Conservation (phyloP, 1,140 invertebrate species). For the Ladona fulva region DNA sequence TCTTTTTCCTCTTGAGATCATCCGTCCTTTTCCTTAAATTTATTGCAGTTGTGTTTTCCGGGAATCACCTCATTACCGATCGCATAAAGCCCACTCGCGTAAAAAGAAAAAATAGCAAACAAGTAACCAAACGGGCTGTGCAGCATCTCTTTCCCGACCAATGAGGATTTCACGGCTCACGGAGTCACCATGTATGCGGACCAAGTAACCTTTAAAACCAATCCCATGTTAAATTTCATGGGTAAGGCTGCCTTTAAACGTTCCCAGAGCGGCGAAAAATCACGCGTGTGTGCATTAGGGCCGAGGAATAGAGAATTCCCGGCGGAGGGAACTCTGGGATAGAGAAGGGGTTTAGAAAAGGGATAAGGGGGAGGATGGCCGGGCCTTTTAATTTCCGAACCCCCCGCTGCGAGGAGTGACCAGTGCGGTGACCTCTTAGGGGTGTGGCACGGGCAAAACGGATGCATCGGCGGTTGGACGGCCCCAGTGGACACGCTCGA, state of each 20-base stretch:
- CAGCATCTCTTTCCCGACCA: too few species aligned
- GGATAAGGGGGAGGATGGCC: not conserved
- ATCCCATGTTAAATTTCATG: not conserved
- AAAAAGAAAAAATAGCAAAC: too few species aligned
- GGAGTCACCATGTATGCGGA: not conserved
- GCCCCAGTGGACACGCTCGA: not conserved
- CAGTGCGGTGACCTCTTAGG: not conserved
- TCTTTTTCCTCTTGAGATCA: too few species aligned
- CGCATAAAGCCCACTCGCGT: too few species aligned
- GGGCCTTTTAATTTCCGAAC: not conserved
- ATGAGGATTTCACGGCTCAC: not conserved
- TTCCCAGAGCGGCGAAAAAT: not conserved
- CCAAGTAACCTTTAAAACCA: slow-evolving; percentile 1
- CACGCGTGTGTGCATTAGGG: too few species aligned
- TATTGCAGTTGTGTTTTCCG: too few species aligned
- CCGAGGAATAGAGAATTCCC: too few species aligned
- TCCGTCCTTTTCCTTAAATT: too few species aligned
- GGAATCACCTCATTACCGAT: too few species aligned
- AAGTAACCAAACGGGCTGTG: too few species aligned
- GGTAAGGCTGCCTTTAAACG: not conserved
- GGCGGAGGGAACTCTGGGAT: not conserved
- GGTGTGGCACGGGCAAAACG: not conserved
- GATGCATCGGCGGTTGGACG: not conserved
- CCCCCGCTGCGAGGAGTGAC: not conserved
- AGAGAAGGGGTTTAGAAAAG: not conserved